Conservation (phyloP, 1,140 invertebrate genomes). For the Cherax destructor region DNA sequence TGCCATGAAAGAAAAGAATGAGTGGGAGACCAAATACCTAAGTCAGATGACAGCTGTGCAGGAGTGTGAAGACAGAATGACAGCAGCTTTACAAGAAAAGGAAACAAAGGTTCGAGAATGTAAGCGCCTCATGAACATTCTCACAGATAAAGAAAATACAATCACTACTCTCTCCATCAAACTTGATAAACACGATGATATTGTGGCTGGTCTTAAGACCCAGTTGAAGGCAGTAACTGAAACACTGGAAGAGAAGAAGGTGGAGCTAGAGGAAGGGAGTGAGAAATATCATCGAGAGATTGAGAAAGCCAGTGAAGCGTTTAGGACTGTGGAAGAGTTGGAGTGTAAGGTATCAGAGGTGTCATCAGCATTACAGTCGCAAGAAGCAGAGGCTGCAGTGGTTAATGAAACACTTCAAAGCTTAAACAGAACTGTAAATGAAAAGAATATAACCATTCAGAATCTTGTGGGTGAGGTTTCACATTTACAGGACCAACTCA, state of each 20-base stretch:
- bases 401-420: conserved; percentile 24
- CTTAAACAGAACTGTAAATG: conserved; percentile 49
- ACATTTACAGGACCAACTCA: conserved; percentile 44
- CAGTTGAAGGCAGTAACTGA: conserved; percentile 5
- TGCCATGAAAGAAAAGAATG: conserved; percentile 73
- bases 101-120: conserved; percentile 68
- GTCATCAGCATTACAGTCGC: background rate
- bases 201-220: conserved; percentile 41
- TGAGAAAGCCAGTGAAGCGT: background rate
- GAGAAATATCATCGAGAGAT: background rate
- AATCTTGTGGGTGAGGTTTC: conserved; percentile 59
- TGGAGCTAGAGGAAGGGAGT: conserved; percentile 14
- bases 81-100: conserved; percentile 49
- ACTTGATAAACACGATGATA: conserved; percentile 58
- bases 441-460: conserved; percentile 53
- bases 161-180: conserved; percentile 63
- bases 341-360: conserved; percentile 1
- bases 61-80: conserved; percentile 68
- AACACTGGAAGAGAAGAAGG: conserved; percentile 30
- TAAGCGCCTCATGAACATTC: conserved; percentile 67
- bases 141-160: conserved; percentile 70
- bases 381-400: conserved; percentile 2
- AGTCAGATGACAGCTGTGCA: conserved; percentile 73
- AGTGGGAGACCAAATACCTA: conserved; percentile 75
- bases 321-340: conserved; percentile 2